Conservation (phyloP, 2,888 invertebrate genomes). For the Autographa pulchrina region DNA sequence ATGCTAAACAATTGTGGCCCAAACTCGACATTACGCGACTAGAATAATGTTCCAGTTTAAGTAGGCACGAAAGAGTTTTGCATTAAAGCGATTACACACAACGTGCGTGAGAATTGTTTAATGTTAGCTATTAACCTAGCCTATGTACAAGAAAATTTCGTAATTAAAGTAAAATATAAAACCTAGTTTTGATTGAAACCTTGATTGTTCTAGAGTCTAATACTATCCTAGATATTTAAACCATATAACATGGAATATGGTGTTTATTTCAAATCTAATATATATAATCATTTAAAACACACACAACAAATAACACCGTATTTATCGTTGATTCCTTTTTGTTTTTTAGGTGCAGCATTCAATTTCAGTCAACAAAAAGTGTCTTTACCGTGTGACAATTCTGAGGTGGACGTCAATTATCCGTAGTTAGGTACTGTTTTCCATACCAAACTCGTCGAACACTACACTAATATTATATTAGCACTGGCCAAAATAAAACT, state of each 20-base stretch:
- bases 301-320: too few relatives aligned
- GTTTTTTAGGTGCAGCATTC: neutral
- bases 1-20: slow-evolving; percentile 11
- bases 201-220: too few relatives aligned
- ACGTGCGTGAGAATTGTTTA: neutral
- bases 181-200: too few relatives aligned
- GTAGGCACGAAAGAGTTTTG: slow-evolving; percentile 14
- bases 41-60: slow-evolving; percentile 29
- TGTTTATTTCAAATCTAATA: too few relatives aligned
- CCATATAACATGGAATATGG: too few relatives aligned
- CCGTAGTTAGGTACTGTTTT: neutral
- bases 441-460: neutral
- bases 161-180: neutral
- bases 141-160: neutral
- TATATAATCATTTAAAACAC: too few relatives aligned
- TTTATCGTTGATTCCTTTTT: neutral
- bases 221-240: too few relatives aligned
- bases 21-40: slow-evolving; percentile 17
- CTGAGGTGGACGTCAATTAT: neutral
- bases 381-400: neutral
- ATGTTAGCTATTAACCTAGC: neutral
- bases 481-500: neutral
- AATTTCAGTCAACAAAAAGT: neutral
- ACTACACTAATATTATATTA: neutral
- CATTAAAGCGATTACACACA: slow-evolving; percentile 9